phyloP scores from a whole-genome alignment of 2,888 invertebrate genomes.

The Parelbella ahira region DNA sequence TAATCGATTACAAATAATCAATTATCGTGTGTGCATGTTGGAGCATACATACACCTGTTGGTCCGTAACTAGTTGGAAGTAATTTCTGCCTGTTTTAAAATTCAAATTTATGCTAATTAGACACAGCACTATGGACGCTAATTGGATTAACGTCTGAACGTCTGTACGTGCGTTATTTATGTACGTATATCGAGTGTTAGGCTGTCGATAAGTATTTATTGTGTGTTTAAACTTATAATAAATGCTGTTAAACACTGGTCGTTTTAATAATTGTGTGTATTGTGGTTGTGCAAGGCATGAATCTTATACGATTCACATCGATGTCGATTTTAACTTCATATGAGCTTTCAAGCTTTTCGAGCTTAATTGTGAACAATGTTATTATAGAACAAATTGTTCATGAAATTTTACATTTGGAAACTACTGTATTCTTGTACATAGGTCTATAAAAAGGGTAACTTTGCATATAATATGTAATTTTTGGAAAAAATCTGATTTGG shows the following conservation, averaged over 20 bases:
- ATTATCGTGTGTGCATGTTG: slow-evolving; percentile 13
- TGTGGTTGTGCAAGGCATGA: no score
- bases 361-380: no score
- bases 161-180: slow-evolving; percentile 33
- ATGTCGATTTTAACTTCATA: no score
- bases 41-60: slow-evolving; percentile 44
- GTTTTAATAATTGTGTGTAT: slow-evolving; percentile 5
- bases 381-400: no score
- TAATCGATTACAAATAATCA: slow-evolving; percentile 21
- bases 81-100: slow-evolving; percentile 63
- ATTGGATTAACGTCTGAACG: slow-evolving; percentile 61
- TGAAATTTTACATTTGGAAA: no score
- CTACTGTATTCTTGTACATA: no score
- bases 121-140: slow-evolving; percentile 54
- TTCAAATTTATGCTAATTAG: slow-evolving; percentile 72
- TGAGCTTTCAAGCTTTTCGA: no score
- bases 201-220: slow-evolving; percentile 34
- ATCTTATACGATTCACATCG: no score
- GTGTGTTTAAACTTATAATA: slow-evolving; percentile 16
- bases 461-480: no score
- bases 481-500: no score
- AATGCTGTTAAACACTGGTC: slow-evolving; percentile 1
- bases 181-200: slow-evolving; percentile 34
- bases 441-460: no score
- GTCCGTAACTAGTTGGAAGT: slow-evolving; percentile 46